A percentile compares a stretch with the other conserved stretches of the same genome.
Conservation (phyloP, 2,888 invertebrate genomes). For the Hypselothyrea guttata region DNA sequence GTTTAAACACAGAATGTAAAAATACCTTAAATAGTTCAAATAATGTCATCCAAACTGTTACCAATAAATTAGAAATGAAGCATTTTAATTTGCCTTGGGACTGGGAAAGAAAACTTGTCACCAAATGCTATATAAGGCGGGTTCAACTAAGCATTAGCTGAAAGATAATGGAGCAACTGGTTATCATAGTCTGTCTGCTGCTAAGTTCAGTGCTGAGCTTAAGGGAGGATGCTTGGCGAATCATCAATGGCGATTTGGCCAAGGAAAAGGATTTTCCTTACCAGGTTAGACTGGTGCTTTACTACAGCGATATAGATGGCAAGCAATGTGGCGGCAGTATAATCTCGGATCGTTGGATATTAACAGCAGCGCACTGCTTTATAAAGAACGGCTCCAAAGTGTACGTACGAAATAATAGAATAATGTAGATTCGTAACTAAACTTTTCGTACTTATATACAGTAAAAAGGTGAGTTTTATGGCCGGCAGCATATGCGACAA, state of each 20-base stretch:
- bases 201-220: conserved; percentile 4
- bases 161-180: conserved; percentile 26
- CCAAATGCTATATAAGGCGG: conserved; percentile 40
- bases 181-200: conserved; percentile 23
- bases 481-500: conserved; percentile 27
- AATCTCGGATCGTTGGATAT: conserved; percentile 45
- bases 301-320: conserved; percentile 19
- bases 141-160: not conserved
- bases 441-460: too few relatives aligned
- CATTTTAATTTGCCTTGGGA: conserved; percentile 20
- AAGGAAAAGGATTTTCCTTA: conserved; percentile 40
- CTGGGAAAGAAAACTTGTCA: conserved; percentile 13
- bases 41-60: too few relatives aligned
- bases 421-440: too few relatives aligned
- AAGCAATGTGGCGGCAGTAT: conserved; percentile 51
- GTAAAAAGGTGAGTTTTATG: conserved; percentile 15
- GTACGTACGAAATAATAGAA: too few relatives aligned
- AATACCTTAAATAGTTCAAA: too few relatives aligned
- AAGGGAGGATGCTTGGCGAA: conserved; percentile 33
- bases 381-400: conserved; percentile 29
- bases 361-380: conserved; percentile 62
- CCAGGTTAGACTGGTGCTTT: conserved; percentile 42
- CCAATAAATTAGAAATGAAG: too few relatives aligned
- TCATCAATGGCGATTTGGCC: conserved; percentile 44
- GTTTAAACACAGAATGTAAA: too few relatives aligned